These are phyloP conservation scores for Platorchestia sp. DNA, from an alignment of 1,140 invertebrate species.

Conservation along the genomic window DNA sequence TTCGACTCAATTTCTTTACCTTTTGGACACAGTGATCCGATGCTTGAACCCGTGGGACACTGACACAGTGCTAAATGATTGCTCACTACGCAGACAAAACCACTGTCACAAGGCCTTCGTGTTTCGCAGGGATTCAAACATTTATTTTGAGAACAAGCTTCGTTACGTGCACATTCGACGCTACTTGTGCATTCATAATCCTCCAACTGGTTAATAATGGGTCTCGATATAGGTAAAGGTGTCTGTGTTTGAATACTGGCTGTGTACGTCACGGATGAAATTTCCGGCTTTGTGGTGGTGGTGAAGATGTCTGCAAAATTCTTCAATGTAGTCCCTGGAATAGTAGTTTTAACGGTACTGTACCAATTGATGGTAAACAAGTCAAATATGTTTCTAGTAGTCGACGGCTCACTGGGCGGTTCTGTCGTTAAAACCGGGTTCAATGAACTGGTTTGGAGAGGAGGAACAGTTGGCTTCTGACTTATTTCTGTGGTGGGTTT, in stretches of 20 bases:
- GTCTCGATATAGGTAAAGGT: conserved; percentile 46
- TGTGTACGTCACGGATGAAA: neutral
- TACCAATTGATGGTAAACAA: neutral
- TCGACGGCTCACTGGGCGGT: neutral
- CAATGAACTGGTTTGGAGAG: neutral
- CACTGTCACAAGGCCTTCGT: conserved; percentile 70
- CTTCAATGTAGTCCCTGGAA: neutral
- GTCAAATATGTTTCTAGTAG: conserved; percentile 19
- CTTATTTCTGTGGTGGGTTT: neutral
- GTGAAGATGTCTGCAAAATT: neutral
- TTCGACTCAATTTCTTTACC: conserved; percentile 62
- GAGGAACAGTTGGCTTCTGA: neutral
- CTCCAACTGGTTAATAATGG: conserved; percentile 50
- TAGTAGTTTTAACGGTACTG: neutral
- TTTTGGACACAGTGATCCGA: conserved; percentile 68
- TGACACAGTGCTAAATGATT: conserved; percentile 70
- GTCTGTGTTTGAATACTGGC: neutral
- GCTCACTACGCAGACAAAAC: conserved; percentile 69
- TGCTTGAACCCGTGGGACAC: conserved; percentile 69
- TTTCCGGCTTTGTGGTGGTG: neutral
- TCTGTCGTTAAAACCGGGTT: neutral
- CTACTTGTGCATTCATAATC: conserved; percentile 60
- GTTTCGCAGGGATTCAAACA: conserved; percentile 76
- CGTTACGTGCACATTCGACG: conserved; percentile 73
- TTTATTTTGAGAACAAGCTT: conserved; percentile 74